A percentile compares a stretch with the other conserved stretches of the same genome.
phyloP scores from a whole-genome alignment of 2,113 vertebrate species.

The Dasyurus viverrinus region DNA sequence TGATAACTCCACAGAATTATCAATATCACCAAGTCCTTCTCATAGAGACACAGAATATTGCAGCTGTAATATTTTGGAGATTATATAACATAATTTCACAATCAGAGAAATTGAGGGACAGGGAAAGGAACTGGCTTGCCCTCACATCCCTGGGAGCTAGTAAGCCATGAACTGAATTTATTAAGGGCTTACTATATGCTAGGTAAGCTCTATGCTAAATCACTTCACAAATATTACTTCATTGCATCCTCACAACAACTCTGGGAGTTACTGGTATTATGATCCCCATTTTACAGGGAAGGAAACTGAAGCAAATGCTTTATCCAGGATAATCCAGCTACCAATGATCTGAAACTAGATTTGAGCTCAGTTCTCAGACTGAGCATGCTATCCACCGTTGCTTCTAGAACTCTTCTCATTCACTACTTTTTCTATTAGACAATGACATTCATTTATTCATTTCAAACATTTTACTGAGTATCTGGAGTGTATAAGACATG shows the following conservation, averaged over 20 bases:
- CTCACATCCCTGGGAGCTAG: not conserved
- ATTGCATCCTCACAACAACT: not conserved
- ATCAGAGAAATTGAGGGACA: not conserved
- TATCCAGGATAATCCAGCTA: not conserved
- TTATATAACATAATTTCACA: not conserved
- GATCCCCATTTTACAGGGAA: not conserved
- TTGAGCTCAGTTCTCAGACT: not conserved
- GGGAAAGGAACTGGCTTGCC: not conserved
- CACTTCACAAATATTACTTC: not conserved
- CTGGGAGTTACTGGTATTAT: not conserved
- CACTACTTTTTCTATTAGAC: not conserved
- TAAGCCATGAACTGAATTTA: not conserved
- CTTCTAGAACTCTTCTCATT: not conserved
- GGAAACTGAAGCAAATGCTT: not conserved
- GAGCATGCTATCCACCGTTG: not conserved
- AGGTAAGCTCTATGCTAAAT: not conserved
- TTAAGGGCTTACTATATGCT: not conserved
- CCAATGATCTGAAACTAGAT: not conserved
- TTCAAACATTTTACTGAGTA: not conserved
- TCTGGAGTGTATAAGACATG: not conserved
- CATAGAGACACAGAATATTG: not conserved
- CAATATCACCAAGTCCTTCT: not conserved
- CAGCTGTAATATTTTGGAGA: not conserved
- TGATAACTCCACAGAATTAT: not conserved
- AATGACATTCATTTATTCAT: not conserved